Base-by-base conservation (phyloP, 2,888 invertebrate species). In the Drosophila barbarae region DNA sequence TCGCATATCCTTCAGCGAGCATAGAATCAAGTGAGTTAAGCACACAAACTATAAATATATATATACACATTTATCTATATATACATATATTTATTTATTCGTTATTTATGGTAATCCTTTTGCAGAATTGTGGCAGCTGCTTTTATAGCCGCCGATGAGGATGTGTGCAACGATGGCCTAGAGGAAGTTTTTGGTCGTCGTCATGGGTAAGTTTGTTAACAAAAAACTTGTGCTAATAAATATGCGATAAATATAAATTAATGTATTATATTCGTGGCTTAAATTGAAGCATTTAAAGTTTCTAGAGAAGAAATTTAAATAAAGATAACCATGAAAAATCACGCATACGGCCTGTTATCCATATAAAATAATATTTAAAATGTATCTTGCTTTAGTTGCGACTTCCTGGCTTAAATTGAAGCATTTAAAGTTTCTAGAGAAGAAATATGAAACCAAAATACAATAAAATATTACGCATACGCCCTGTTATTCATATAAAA, bases 161-260 rank as follows among this genome's bases (percentile, higher is more conserved):
- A 95, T 89, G 94, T 94, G 69, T 96, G 95, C 89, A 94, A 94
- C 83, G 92, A 92, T 66, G 90, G 91, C 30, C 91, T 94, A 87
- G 90, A 92, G 76, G 92, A 93, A 64, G 92, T 94, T 84, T 93
- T 95, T 77, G 93, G 93, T 34, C 93, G 92, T 28, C 90, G 90
- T n/a, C 92, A 93, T 84, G 91, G 91, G 86, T 93, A 63, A 66
- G 65, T 38, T 38, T 18, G 13, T 32, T 18, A 21, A 21, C 30
- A 6, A 41, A 10, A 13, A 18, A 18, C 13, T 38, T n/a, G 13
- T 35, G 30, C 6, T 18, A n/a, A 9, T 21, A 36, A 30, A 34
- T 15, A 7, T 7, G 10, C 8, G 12, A 65, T 34, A 15, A 18
- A 9, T 18, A 7, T 32, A n/a, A 10, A 30, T 2, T 6, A 15